Base-by-base conservation (phyloP, 2,797 vertebrate species). In the Epinephelus malabaricus region DNA sequence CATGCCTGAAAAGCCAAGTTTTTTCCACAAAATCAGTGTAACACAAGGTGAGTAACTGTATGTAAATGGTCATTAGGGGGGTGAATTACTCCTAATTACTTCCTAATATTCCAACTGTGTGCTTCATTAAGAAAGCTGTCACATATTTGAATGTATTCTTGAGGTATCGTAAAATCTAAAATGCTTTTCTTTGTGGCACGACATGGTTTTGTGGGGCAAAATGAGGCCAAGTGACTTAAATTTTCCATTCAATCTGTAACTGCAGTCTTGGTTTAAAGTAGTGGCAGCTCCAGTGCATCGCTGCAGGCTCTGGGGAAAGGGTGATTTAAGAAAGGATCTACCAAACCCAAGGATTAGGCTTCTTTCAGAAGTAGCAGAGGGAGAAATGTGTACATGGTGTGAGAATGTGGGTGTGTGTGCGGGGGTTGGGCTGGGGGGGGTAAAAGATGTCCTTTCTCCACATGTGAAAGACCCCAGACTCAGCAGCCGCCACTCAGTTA, bases 381-480 rank as follows among this genome's bases (percentile, higher is more conserved):
- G 50, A 76, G 69, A 72, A 77, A 71, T 78, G 62, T 82, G 79
- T 76, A 25, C 75, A 65, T 72, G 51, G 62, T 70, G 68, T 67
- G 63, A 47, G 50, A 51, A 19, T 65, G 51, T 51, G n/a, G 40
- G 68, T 53, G 62, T 74, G 56, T 43, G 58, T 6, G 46, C 40
- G 61, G 21, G 53, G 23, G 72, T 2, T 46, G 60, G 45, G 62
- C 17, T 15, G 19, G 23, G 12, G 68, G n/a, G 64, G 55, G 13
- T 53, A 6, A 72, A 54, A 76, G 78, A 77, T 76, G 81, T 76
- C 79, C 70, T 82, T 83, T 87, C 86, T 86, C 86, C 68, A 87
- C 82, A 88, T 85, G 83, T 76, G 87, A 88, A 86, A 90, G 83
- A 84, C 68, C 84, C 86, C 78, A 84, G 79, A 88, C 69, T 80